phyloP scores from a whole-genome alignment of 2,113 vertebrate genomes.

The Scatophagus argus region DNA sequence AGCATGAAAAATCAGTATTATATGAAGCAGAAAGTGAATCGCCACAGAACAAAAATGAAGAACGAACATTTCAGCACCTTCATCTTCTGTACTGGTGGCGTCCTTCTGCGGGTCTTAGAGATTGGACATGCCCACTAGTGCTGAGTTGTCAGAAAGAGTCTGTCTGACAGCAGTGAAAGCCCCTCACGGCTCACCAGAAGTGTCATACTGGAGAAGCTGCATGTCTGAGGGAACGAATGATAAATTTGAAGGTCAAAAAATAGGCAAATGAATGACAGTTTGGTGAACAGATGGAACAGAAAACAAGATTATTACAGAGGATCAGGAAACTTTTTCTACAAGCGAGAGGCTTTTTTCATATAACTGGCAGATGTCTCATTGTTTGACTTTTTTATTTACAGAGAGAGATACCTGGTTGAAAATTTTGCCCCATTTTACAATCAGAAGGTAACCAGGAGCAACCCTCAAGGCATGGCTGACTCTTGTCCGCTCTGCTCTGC shows the following conservation, averaged over 20 bases:
- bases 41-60: constrained; percentile 17
- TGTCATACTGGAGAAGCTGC: constrained; percentile 68
- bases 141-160: constrained; percentile 77
- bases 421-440: constrained; percentile 15
- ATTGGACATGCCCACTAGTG: constrained; percentile 70
- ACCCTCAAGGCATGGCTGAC: constrained; percentile 42
- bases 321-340: constrained; percentile 1
- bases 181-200: constrained; percentile 69
- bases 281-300: constrained; percentile 52
- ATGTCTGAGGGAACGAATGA: constrained; percentile 51
- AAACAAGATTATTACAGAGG: constrained; percentile 36
- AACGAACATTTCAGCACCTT: constrained; percentile 16
- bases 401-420: constrained; percentile 8
- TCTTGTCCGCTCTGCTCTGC: constrained; percentile 3
- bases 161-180: constrained; percentile 60
- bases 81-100: constrained; percentile 21
- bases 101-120: constrained; percentile 62
- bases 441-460: constrained; percentile 38
- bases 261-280: constrained; percentile 66
- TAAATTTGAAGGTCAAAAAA: constrained; percentile 76
- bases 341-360: constrained; percentile 12
- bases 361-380: constrained; percentile 48
- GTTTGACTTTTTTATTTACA: neutral
- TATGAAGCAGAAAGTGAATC: constrained; percentile 18
- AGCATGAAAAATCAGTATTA: constrained; percentile 8